phyloP scores from a whole-genome alignment of 2,888 invertebrate genomes.

The Torymus texanus region DNA sequence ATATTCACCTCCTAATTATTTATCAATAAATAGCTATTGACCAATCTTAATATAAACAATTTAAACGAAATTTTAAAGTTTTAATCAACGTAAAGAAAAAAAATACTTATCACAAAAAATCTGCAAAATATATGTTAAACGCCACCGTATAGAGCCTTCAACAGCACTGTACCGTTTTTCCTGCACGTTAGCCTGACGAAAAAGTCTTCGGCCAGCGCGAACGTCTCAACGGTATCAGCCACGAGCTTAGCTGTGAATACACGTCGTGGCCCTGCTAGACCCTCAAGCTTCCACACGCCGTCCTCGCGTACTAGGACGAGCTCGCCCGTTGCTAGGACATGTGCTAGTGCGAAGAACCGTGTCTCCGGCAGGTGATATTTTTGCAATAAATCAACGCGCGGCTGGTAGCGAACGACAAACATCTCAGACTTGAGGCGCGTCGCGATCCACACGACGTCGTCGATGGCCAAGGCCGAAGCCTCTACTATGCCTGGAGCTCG shows the following conservation, averaged over 20 bases:
- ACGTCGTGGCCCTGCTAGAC: slow-evolving; percentile 62
- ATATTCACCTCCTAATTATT: no score
- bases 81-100: not conserved
- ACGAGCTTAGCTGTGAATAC: slow-evolving; percentile 56
- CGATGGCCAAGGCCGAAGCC: slow-evolving; percentile 57
- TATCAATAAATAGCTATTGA: no score
- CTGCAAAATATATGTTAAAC: slow-evolving; percentile 48
- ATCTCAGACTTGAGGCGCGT: slow-evolving; percentile 59
- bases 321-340: slow-evolving; percentile 54
- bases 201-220: slow-evolving; percentile 44
- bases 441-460: slow-evolving; percentile 63
- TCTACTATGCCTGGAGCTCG: slow-evolving; percentile 60
- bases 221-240: slow-evolving; percentile 57
- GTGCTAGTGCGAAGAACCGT: slow-evolving; percentile 4
- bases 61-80: no score
- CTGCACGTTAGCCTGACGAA: slow-evolving; percentile 12
- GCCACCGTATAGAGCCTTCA: slow-evolving; percentile 63
- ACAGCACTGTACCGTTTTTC: slow-evolving; percentile 56
- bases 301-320: slow-evolving; percentile 63
- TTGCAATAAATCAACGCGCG: slow-evolving; percentile 48
- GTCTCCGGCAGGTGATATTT: slow-evolving; percentile 46
- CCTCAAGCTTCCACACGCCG: slow-evolving; percentile 67
- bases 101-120: not conserved
- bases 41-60: no score
- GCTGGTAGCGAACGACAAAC: slow-evolving; percentile 63